These are phyloP conservation scores for Benthochromis sp. DNA, from an alignment of 2,113 vertebrate species.

Conservation along the genomic window DNA sequence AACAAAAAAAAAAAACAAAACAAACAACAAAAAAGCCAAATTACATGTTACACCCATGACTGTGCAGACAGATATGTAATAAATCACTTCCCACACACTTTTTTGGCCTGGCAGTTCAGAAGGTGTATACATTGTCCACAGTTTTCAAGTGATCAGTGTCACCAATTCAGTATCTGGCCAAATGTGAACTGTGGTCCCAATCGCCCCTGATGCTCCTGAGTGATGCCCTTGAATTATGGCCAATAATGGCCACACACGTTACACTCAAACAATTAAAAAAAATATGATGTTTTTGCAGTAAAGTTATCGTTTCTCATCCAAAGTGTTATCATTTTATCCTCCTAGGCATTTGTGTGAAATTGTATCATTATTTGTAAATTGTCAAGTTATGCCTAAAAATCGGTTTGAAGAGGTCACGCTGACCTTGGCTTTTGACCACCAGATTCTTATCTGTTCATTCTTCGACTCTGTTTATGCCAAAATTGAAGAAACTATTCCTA, in stretches of 20 bases:
- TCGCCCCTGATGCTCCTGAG: accelerated
- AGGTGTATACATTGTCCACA: neutral
- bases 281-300: neutral
- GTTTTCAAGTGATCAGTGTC: neutral
- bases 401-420: neutral
- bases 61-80: neutral
- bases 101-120: neutral
- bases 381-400: neutral
- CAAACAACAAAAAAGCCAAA: neutral
- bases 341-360: neutral
- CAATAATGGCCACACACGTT: neutral
- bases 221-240: neutral
- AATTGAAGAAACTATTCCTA: neutral
- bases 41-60: neutral
- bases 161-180: neutral
- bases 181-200: neutral
- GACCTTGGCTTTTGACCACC: neutral
- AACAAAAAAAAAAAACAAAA: too few species aligned
- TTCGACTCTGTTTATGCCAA: neutral
- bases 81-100: neutral
- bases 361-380: neutral
- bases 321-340: neutral
- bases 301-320: neutral
- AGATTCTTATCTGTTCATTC: neutral
- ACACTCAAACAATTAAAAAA: neutral